Evolutionary conservation across 2,113 vertebrate species (phyloP).

Genomic region (Hyperopisus bebe): DNA sequence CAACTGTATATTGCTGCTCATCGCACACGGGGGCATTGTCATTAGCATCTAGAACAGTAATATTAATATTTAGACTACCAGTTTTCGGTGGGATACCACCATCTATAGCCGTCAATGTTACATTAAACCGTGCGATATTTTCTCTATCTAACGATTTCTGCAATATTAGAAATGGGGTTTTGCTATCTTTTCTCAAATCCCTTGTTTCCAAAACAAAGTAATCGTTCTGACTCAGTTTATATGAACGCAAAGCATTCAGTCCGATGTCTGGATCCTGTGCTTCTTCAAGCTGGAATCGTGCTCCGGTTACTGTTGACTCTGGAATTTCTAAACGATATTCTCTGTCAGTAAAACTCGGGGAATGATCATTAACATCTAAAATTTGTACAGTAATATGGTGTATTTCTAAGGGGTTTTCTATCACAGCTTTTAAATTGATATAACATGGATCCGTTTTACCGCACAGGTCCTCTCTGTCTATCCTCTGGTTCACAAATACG

Average conservation of each 20-base stretch:
- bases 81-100: conserved; percentile 26
- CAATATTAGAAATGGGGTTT: conserved; percentile 23
- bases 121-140: not conserved
- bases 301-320: conserved; percentile 3
- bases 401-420: conserved; percentile 69
- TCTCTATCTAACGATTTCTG: conserved; percentile 32
- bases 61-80: conserved; percentile 17
- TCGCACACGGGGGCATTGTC: conserved; percentile 34
- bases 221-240: conserved; percentile 36
- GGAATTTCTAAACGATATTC: conserved; percentile 14
- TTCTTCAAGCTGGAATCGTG: conserved; percentile 19
- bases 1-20: conserved; percentile 13
- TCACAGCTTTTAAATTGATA: conserved; percentile 62
- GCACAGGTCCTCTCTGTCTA: not conserved
- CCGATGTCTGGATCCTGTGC: conserved; percentile 21
- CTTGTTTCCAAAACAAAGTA: conserved; percentile 41
- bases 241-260: conserved; percentile 5
- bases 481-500: not conserved
- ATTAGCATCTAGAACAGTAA: conserved; percentile 32
- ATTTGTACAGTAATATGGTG: conserved; percentile 71
- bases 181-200: not conserved
- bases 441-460: conserved; percentile 51
- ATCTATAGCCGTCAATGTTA: conserved; percentile 28
- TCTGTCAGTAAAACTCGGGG: conserved; percentile 29
- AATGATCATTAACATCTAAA: conserved; percentile 71